Base-by-base conservation (phyloP, 1,140 invertebrate genomes). In the Anoplolepis gracilipes region DNA sequence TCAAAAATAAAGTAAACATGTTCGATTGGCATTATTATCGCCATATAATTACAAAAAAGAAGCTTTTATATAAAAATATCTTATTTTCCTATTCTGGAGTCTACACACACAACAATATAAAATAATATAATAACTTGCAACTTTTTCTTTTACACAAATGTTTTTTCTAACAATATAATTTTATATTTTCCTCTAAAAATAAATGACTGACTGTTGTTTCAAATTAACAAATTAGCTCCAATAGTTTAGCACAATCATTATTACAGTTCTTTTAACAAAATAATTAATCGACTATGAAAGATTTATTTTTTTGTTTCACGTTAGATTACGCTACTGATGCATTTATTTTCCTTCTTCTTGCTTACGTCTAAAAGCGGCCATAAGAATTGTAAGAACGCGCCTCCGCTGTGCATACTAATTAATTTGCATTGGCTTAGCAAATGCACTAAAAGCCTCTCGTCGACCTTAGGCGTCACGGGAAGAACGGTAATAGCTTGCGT, bases 391-490 rank as follows among this genome's bases (percentile, higher is more conserved):
- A 46, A 72, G 72, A 72, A 46, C 36, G 25, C 53, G 49, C 78
- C 73, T 75, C 57, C 61, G 73, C 22, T 1, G n/a, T 25, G 69
- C 79, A 70, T 84, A 75, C 42, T 59, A 30, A 84, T 84, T 4
- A 84, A 84, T 84, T 84, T 67, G 19, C 81, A 84, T 13, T 19
- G 30, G 22, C 81, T 77, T 33, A 64, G 42, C 72, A 64, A 76
- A 73, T 73, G 36, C 79, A 75, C n/a, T 61, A 62, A 64, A 59
- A 84, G 13, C n/a, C n/a, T 42, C 42, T 8, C 59, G 72, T 28
- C 30, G 81, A 84, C 70, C 57, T 84, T 84, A 84, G 57, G 46
- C n/a, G 42, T n/a, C 72, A 36, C 13, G 42, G 19, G 59, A 84
- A 30, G 19, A 64, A 77, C 46, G 73, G 70, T 46, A 76, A 70